These are phyloP conservation scores for Syngnathus floridae DNA, from an alignment of 2,113 vertebrate genomes.

Conservation along the genomic window DNA sequence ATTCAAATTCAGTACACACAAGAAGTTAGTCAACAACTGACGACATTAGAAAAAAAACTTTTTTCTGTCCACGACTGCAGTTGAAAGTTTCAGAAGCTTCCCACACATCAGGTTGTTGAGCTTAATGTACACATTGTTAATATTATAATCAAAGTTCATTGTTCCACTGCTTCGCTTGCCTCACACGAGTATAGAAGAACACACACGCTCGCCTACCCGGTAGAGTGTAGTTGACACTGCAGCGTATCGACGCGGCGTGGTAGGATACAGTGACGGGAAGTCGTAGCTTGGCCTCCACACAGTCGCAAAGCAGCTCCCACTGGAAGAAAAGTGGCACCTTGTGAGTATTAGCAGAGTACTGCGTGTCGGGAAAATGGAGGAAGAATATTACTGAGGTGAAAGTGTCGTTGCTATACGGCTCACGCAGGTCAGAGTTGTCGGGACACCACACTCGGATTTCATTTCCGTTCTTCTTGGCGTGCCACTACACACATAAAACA, in stretches of 20 bases:
- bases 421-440: accelerated
- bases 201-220: slow-evolving; percentile 27
- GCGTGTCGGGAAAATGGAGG: background rate
- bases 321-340: slow-evolving; percentile 10
- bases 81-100: no score
- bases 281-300: background rate
- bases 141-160: no score
- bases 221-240: slow-evolving; percentile 15
- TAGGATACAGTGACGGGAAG: slow-evolving; percentile 19
- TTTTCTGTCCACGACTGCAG: no score
- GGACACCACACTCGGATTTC: background rate
- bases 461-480: accelerated
- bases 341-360: no score
- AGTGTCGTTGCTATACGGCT: background rate
- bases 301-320: slow-evolving; percentile 45
- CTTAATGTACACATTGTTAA: no score
- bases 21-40: no score
- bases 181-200: no score
- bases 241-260: slow-evolving; percentile 3
- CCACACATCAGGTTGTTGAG: no score
- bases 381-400: slow-evolving; percentile 5
- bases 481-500: background rate
- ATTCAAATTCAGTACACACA: no score
- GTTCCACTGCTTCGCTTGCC: no score
- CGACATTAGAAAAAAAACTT: no score